Percentiles rank a stretch among this genome's conserved stretches.
phyloP scores from a whole-genome alignment of 2,113 vertebrate species.

The Amphiprion percula region DNA sequence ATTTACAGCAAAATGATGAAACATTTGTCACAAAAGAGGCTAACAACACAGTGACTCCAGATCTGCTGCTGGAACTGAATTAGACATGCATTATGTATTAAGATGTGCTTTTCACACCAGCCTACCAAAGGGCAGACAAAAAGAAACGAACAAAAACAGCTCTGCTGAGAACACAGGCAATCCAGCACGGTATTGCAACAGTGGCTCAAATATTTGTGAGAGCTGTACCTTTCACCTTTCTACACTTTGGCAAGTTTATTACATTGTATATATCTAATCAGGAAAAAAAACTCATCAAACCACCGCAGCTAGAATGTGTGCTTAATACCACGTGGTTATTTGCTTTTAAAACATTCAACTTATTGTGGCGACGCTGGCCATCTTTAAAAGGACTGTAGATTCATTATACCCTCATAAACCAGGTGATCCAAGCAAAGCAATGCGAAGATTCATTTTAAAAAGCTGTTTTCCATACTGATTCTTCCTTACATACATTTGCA shows the following conservation, averaged over 20 bases:
- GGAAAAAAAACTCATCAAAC: neutral
- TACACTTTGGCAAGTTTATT: neutral
- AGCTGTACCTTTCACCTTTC: neutral
- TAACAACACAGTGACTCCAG: slow-evolving; percentile 17
- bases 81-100: slow-evolving; percentile 31
- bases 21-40: slow-evolving; percentile 30
- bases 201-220: neutral
- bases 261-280: neutral
- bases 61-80: slow-evolving; percentile 27
- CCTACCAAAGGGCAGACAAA: slow-evolving; percentile 8
- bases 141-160: neutral
- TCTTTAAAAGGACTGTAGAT: neutral
- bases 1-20: slow-evolving; percentile 27
- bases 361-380: neutral
- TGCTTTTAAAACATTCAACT: neutral
- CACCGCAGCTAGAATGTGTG: neutral
- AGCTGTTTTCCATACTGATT: too few relatives aligned
- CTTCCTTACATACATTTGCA: neutral
- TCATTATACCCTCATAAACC: neutral
- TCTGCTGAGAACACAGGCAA: slow-evolving; percentile 2
- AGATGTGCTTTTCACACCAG: neutral
- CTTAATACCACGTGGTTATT: neutral
- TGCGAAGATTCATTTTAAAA: too few relatives aligned
- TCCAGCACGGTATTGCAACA: neutral
- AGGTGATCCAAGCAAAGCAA: too few relatives aligned